These are phyloP conservation scores for Mobula birostris DNA, from an alignment of 2,113 vertebrate genomes.

Conservation along the genomic window DNA sequence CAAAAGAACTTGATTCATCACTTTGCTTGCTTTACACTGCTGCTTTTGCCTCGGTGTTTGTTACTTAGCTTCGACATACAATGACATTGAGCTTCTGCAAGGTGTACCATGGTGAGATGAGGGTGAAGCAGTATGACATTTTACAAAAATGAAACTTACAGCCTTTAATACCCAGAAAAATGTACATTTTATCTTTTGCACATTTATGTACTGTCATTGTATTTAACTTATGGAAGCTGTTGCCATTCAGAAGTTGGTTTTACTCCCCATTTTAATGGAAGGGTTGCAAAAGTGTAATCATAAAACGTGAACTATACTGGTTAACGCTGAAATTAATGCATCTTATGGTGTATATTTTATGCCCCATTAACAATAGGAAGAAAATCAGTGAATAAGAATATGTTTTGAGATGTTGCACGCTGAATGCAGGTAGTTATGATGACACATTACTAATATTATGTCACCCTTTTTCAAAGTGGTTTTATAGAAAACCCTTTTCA, in stretches of 20 bases:
- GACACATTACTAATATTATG: background rate
- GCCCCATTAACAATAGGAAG: background rate
- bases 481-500: background rate
- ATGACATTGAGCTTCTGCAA: background rate
- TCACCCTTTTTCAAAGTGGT: conserved; percentile 20
- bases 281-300: background rate
- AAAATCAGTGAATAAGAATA: background rate
- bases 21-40: background rate
- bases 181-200: background rate
- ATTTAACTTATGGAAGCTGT: background rate
- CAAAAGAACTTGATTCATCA: background rate
- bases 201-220: background rate
- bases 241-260: background rate
- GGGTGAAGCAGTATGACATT: background rate
- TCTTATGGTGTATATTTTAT: background rate
- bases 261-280: background rate
- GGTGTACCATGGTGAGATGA: background rate
- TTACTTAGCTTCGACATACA: background rate
- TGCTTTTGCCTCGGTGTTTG: background rate
- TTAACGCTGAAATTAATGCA: background rate
- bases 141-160: background rate
- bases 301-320: background rate
- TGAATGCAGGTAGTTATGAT: background rate
- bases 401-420: background rate
- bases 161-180: background rate